Base-by-base conservation (phyloP, 2,113 vertebrate species). In the Pantherophis guttatus region DNA sequence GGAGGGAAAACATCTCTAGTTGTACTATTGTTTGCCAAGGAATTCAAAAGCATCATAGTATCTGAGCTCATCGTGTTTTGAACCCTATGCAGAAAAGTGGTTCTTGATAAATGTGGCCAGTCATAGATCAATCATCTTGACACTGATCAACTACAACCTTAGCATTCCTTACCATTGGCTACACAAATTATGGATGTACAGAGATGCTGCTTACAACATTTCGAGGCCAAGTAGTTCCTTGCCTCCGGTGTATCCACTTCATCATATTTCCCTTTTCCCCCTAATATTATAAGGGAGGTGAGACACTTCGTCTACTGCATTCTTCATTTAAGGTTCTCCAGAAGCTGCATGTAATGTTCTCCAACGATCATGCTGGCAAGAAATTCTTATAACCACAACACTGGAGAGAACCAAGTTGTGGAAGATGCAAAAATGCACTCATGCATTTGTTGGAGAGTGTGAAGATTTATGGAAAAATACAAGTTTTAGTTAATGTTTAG, bases 281-380 rank as follows among this genome's bases (percentile, higher is more conserved):
- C 62, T 13, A 57, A 4, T 89, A 1, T 23, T 39, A 50, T 48
- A 24, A 39, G 50, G 21, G 29, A 65, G 62, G 2, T 50, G 12
- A 53, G 6, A 54, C 52, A 88, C 8, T 33, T 0, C 3, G 1
- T 26, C 23, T 17, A 15, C 9, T 89, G 55, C 4, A 89, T 39
- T 9, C 19, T 94, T 91, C 93, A 75, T 86, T 17, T 81, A n/a
- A 48, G 21, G 89, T 94, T 87, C 88, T 39, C 17, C 75, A 81
- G 65, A 70, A 70, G 65, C 91, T 90, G 44, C 93, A 70, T 89
- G 23, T 86, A 29, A 48, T 21, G 88, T 94, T 87, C 87, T 10
- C 17, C 3, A 81, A 17, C 7, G 65, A 33, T 15, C 29, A 33
- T 15, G 65, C 33, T 75, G 65, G 29, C 65, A 75, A 75, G 65